Conservation (phyloP, 2,888 invertebrate genomes). For the Epiblema foenella region DNA sequence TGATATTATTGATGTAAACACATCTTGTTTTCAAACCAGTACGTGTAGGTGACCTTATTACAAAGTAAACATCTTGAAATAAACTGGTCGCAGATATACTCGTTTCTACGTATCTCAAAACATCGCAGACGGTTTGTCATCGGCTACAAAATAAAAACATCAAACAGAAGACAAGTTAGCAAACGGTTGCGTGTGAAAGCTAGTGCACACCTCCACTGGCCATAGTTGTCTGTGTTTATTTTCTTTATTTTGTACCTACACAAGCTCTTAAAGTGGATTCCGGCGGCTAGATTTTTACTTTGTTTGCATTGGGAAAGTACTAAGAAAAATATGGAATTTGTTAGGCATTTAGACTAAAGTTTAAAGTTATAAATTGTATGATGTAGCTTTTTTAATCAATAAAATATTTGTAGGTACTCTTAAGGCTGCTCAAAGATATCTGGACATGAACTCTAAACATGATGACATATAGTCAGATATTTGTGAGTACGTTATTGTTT, state of each 20-base stretch:
- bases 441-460: no score
- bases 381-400: no score
- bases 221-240: conserved; percentile 52
- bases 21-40: conserved; percentile 2
- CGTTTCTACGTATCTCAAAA: conserved; percentile 18
- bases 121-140: conserved; percentile 44
- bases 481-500: neutral
- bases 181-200: conserved; percentile 60
- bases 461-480: no score
- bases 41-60: neutral
- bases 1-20: neutral
- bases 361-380: no score
- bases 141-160: conserved; percentile 55
- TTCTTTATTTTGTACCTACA: conserved; percentile 54
- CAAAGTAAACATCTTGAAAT: conserved; percentile 1
- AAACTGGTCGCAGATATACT: conserved; percentile 1
- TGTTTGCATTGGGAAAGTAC: conserved; percentile 28
- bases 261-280: conserved; percentile 45
- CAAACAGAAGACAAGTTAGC: conserved; percentile 52
- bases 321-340: conserved; percentile 14
- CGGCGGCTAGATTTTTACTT: conserved; percentile 53
- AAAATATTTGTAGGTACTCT: no score
- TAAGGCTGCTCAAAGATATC: no score
- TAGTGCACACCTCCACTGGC: conserved; percentile 45
- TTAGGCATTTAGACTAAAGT: no score